Evolutionary conservation across 2,888 invertebrate species (phyloP).

Genomic region (Sisyra nigra): DNA sequence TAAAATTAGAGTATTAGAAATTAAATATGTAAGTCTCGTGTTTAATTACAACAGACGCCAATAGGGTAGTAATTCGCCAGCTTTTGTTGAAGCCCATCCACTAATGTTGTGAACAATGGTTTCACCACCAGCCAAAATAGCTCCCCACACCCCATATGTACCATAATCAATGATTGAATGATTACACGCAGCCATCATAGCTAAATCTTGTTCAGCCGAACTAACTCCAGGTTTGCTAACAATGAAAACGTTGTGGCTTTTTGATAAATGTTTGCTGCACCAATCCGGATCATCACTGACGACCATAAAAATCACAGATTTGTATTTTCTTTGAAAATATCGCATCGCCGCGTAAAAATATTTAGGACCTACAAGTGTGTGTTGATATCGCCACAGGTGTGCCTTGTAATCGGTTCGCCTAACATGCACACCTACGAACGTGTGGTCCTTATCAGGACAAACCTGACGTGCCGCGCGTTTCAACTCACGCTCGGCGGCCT

Average conservation of each 20-base stretch:
- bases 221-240: slow-evolving; percentile 22
- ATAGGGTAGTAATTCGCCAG: slow-evolving; percentile 27
- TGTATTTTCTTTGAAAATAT: slow-evolving; percentile 26
- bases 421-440: slow-evolving; percentile 37
- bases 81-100: slow-evolving; percentile 24
- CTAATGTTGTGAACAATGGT: slow-evolving; percentile 29
- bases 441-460: slow-evolving; percentile 14
- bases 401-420: slow-evolving; percentile 37
- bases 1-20: neutral
- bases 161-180: slow-evolving; percentile 36
- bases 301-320: slow-evolving; percentile 25
- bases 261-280: slow-evolving; percentile 26
- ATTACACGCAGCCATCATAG: slow-evolving; percentile 31
- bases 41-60: slow-evolving; percentile 23
- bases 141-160: slow-evolving; percentile 34
- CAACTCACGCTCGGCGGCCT: slow-evolving; percentile 29
- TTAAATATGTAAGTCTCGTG: neutral
- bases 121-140: slow-evolving; percentile 31
- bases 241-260: slow-evolving; percentile 24
- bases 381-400: slow-evolving; percentile 32
- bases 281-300: slow-evolving; percentile 32
- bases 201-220: slow-evolving; percentile 28
- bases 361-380: slow-evolving; percentile 23
- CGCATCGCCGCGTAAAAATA: slow-evolving; percentile 29
- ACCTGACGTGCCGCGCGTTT: slow-evolving; percentile 19